Evolutionary conservation across 2,113 vertebrate species (phyloP).

Genomic region (Prionailurus viverrinus): DNA sequence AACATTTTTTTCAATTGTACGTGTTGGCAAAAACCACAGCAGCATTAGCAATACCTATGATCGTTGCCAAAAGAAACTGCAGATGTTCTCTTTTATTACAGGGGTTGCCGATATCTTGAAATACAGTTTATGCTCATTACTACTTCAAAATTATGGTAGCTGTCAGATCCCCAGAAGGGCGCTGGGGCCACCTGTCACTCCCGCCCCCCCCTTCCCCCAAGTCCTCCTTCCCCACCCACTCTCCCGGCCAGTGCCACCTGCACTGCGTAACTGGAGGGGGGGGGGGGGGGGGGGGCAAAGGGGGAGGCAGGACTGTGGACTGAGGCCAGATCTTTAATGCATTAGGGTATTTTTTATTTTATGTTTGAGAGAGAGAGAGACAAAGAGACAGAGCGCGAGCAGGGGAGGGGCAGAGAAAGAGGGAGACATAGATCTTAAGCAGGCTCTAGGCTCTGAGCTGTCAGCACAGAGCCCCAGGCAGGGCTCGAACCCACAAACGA

Average conservation of each 20-base stretch:
- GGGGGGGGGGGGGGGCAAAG: background rate
- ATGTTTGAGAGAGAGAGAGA: no score
- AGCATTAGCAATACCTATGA: background rate
- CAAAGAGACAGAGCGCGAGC: no score
- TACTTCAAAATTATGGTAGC: slow-evolving; percentile 4
- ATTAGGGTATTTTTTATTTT: background rate
- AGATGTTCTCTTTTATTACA: background rate
- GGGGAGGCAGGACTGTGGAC: background rate
- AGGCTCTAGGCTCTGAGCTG: no score
- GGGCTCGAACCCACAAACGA: no score
- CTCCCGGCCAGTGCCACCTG: background rate
- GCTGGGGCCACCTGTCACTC: background rate
- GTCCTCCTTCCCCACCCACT: background rate
- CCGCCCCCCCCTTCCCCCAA: background rate
- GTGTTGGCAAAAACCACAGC: background rate
- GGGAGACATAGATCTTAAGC: no score
- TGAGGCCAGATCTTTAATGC: background rate
- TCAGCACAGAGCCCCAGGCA: no score
- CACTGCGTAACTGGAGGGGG: background rate
- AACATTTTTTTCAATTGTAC: background rate
- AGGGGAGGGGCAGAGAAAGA: no score
- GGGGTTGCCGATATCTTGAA: background rate
- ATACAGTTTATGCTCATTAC: background rate
- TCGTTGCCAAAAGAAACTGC: background rate
- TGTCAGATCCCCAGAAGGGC: background rate